A percentile compares a stretch with the other conserved stretches of the same genome.
Evolutionary conservation across 35 echinoderm and acorn worm species (phyloP).

Genomic region (Nesometra sesokonis): DNA sequence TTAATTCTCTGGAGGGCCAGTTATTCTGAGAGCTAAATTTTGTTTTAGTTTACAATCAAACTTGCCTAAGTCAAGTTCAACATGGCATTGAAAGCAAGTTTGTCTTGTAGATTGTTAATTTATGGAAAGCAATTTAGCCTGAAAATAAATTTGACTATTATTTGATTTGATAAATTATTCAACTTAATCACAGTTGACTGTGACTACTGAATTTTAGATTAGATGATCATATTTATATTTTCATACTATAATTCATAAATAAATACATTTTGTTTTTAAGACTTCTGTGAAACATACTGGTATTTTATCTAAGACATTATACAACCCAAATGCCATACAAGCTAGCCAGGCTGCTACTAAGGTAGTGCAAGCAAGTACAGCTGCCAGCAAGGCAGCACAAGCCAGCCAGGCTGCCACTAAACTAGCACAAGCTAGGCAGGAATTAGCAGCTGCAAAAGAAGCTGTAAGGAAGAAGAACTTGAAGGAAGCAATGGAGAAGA

Average conservation of each 20-base stretch:
- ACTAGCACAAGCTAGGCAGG: slow-evolving; percentile 13
- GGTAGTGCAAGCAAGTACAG: not conserved
- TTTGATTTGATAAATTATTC: no score
- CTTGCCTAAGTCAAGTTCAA: no score
- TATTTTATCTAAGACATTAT: slow-evolving; percentile 74
- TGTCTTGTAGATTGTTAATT: no score
- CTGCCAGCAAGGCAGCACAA: not conserved
- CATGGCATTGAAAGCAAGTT: no score
- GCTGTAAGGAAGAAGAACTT: slow-evolving; percentile 70
- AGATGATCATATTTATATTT: no score
- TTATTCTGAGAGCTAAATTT: no score
- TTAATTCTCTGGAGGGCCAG: no score
- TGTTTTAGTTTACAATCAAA: no score
- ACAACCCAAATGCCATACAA: slow-evolving; percentile 40
- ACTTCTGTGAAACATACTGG: not conserved
- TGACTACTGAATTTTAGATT: no score
- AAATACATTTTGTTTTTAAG: not conserved
- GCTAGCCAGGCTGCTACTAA: not conserved
- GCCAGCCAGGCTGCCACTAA: not conserved
- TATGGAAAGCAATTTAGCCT: no score
- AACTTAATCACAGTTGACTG: no score
- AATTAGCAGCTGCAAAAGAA: slow-evolving; percentile 72
- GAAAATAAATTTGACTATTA: no score
- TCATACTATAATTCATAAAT: not conserved
- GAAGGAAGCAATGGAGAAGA: slow-evolving; percentile 48